phyloP scores from a whole-genome alignment of 2,888 invertebrate species.

The Proisotoma minuta region DNA sequence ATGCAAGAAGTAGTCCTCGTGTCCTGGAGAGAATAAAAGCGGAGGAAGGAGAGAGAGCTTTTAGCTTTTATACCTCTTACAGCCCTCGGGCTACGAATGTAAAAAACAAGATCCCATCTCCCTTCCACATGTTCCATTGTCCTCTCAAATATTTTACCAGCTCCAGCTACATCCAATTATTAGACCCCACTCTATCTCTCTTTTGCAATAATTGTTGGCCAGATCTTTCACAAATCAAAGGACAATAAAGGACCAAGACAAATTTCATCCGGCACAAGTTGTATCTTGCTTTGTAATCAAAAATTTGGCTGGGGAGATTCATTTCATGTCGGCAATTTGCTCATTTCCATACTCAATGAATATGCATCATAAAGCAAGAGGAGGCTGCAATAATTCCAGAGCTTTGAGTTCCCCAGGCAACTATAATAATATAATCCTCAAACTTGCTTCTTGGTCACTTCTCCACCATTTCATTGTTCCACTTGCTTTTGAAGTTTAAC shows the following conservation, averaged over 20 bases:
- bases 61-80: background rate
- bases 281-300: slow-evolving; percentile 10
- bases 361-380: slow-evolving; percentile 2
- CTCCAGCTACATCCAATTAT: no score
- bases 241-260: background rate
- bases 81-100: background rate
- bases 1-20: background rate
- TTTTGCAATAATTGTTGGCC: background rate
- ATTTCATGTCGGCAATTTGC: slow-evolving; percentile 17
- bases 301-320: slow-evolving; percentile 4
- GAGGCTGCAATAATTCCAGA: background rate
- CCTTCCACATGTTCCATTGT: no score
- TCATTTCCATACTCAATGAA: slow-evolving; percentile 6
- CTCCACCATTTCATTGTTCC: no score
- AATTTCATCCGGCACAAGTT: no score
- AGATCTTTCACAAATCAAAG: background rate
- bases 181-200: background rate
- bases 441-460: slow-evolving; percentile 1
- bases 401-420: background rate
- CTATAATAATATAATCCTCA: background rate
- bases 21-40: background rate
- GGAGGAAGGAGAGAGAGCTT: background rate
- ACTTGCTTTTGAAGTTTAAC: background rate
- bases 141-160: no score
- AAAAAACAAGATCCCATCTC: background rate